Evolutionary conservation across 1,140 invertebrate genomes (phyloP).

Genomic region (Saccostrea cuccullata): DNA sequence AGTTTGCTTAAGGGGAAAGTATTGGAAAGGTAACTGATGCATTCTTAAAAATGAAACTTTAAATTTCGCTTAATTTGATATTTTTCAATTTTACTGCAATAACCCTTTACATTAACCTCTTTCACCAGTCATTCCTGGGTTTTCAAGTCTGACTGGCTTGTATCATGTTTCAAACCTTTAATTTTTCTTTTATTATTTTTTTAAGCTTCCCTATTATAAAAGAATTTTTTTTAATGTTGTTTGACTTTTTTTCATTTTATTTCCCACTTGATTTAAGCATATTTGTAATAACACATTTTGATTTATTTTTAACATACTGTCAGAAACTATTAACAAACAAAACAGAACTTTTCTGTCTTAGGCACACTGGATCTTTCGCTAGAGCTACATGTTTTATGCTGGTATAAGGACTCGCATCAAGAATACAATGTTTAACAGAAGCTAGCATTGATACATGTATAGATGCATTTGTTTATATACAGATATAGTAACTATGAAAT

Average conservation of each 20-base stretch:
- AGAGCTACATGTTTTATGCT: background rate
- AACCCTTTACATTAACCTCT: slow-evolving; percentile 19
- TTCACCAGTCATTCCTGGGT: slow-evolving; percentile 2
- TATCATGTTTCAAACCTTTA: background rate
- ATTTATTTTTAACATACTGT: too few relatives aligned
- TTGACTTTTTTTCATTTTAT: background rate
- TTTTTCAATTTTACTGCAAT: background rate
- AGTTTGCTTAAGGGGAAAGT: slow-evolving; percentile 73
- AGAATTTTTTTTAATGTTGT: slow-evolving; percentile 13
- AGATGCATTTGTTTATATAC: background rate
- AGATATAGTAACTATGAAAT: background rate
- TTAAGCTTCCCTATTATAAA: background rate
- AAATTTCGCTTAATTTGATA: background rate
- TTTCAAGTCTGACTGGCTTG: background rate
- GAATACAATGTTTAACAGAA: background rate
- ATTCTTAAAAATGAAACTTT: slow-evolving; percentile 26
- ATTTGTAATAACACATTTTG: too few relatives aligned
- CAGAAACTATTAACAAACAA: background rate
- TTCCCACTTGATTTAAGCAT: background rate
- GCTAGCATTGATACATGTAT: too few relatives aligned
- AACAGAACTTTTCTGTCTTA: background rate
- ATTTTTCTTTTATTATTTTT: background rate
- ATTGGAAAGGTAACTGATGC: slow-evolving; percentile 65
- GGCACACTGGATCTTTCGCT: background rate
- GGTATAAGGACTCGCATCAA: background rate